A percentile compares a stretch with the other conserved stretches of the same genome.
These are phyloP conservation scores for Salvelinus namaycush DNA, from an alignment of 2,113 vertebrate genomes.

Conservation along the genomic window DNA sequence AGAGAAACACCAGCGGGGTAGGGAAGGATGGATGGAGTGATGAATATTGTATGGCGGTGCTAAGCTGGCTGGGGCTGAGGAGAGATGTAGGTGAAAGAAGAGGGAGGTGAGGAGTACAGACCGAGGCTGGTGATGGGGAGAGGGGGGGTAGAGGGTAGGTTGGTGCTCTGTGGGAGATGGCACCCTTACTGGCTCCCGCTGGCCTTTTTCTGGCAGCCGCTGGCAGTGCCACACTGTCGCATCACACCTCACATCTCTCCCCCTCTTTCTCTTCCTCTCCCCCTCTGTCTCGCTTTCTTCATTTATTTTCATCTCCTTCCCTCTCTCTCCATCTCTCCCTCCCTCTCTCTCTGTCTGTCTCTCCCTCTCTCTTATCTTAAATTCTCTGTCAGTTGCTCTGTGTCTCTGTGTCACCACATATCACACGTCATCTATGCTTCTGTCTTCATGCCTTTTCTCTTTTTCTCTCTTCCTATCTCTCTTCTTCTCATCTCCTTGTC, in stretches of 20 bases:
- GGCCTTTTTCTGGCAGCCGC: conserved; percentile 74
- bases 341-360: conserved; percentile 54
- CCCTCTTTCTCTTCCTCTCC: neutral
- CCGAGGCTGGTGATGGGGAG: conserved; percentile 57
- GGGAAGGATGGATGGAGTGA: conserved; percentile 27
- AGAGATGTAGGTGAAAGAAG: too few species aligned
- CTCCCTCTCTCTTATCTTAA: conserved; percentile 60
- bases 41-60: conserved; percentile 67
- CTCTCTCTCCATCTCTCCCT: conserved; percentile 36
- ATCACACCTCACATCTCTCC: conserved; percentile 65
- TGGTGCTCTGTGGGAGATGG: conserved; percentile 39
- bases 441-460: conserved; percentile 13
- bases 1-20: neutral
- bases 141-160: conserved; percentile 27
- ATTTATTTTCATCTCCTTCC: neutral
- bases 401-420: conserved; percentile 69
- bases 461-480: conserved; percentile 36
- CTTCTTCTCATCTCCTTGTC: conserved; percentile 25
- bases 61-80: conserved; percentile 30
- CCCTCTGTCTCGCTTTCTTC: conserved; percentile 24
- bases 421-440: conserved; percentile 55
- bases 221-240: conserved; percentile 77
- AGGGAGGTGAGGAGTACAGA: too few species aligned
- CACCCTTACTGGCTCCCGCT: conserved; percentile 68
- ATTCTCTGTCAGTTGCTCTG: conserved; percentile 72